Evolutionary conservation across 2,797 vertebrate genomes (phyloP), one percentile per base, ranked within the genome.

Genomic region (Sebastes alutus): DNA sequence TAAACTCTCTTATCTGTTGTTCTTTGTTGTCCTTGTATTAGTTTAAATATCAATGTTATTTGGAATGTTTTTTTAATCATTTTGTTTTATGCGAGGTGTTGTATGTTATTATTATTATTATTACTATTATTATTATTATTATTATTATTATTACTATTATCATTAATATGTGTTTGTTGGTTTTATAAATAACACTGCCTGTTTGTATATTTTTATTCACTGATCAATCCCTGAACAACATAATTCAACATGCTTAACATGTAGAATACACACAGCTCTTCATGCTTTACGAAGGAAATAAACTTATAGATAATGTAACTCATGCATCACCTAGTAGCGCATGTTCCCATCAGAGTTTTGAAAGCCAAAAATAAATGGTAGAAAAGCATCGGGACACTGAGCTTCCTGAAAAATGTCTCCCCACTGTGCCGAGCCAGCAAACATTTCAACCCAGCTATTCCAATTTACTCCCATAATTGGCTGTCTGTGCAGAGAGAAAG

Each of bases 391-490:
- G 11, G 49, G 49, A 75, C 38, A 76, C 63, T n/a, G 67, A 81
- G 60, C 54, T 77, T 78, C 70, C 22, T 71, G 64, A 79, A 83
- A 86, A 71, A 46, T 35, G 63, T 86, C 72, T 81, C 61, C 75
- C 77, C 65, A 70, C 83, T 76, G 72, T 87, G 81, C 81, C 83
- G 77, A 81, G 72, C 80, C 82, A 87, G 87, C 85, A 84, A 91
- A 88, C 80, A 89, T 88, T 88, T 87, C 83, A 86, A 83, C 74
- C 81, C 69, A 81, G 81, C 85, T 88, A 79, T 83, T 87, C 81
- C 80, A 86, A 85, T 89, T 89, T 81, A 85, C 79, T 87, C 70
- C 82, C 70, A 84, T 89, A 89, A 88, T 88, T 89, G 89, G 71
- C 84, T 88, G 80, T 88, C 86, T 88, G 73, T 69, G 74, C 74